These are phyloP conservation scores for Lepidurus couesii DNA, from an alignment of 1,140 invertebrate genomes.

Conservation along the genomic window DNA sequence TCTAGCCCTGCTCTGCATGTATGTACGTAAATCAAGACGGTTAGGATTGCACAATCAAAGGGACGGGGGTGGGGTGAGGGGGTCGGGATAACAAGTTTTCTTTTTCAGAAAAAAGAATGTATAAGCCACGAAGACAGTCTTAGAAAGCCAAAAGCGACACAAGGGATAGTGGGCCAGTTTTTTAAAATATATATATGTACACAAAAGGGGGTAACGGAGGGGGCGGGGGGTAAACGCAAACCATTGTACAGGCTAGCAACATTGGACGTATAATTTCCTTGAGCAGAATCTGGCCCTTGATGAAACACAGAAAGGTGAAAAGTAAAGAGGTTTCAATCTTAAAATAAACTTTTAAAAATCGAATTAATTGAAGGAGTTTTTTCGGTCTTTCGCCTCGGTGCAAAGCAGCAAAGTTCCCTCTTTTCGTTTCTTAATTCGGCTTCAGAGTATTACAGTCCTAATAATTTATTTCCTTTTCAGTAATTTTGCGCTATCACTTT, in stretches of 20 bases:
- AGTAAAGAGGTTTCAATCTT: neutral
- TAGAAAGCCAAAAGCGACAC: neutral
- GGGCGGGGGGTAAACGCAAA: neutral
- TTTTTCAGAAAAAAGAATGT: neutral
- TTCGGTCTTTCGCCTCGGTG: neutral
- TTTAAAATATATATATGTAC: neutral
- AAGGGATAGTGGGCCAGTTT: neutral
- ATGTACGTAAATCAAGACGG: neutral
- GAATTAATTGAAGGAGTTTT: too few relatives aligned
- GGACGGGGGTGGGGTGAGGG: neutral
- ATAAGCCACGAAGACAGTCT: neutral
- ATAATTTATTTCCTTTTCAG: neutral
- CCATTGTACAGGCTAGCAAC: conserved; percentile 21
- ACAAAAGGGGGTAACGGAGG: neutral
- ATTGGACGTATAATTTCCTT: conserved; percentile 18
- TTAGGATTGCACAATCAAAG: conserved; percentile 19
- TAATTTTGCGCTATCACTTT: neutral
- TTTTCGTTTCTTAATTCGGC: neutral
- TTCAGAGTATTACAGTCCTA: neutral
- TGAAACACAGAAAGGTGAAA: conserved; percentile 2
- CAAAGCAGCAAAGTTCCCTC: neutral
- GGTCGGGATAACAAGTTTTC: neutral
- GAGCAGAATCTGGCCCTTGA: conserved; percentile 16
- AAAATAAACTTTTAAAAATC: neutral
- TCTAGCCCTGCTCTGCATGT: neutral